Evolutionary conservation across 2,113 vertebrate genomes (phyloP), one percentile per base, ranked within the genome.

Genomic region (Halichoeres trimaculatus): DNA sequence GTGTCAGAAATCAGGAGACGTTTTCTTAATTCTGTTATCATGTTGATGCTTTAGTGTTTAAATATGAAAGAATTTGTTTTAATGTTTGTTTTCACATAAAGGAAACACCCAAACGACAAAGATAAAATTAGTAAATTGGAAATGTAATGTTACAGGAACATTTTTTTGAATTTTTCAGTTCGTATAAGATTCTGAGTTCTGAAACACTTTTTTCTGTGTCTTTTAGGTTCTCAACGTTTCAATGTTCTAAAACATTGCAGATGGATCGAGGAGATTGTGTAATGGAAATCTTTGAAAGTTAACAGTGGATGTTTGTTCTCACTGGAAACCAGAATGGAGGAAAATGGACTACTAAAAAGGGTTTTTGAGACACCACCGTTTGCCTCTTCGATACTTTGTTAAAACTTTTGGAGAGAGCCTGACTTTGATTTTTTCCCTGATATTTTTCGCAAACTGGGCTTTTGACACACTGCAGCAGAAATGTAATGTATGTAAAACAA

Each of bases 181-280:
- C 53, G 53, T 13, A 23, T 48, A 50, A 20, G 34, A 58, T 52
- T 52, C 7, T 63, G 5, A 5, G 23, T 71, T 23, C 11, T 59
- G 14, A 64, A 47, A 20, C 1, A 19, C 10, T 51, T 3, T 47
- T 66, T 30, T 78, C n/a, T 76, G 11, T 61, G 0, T 67, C 38
- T 55, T 30, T 59, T 17, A 91, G 89, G 89, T 91, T 80, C 87
- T 91, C 40, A 91, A 91, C 78, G 89, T 91, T 60, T 72, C 89
- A 6, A 91, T 91, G 89, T 91, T 89, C 76, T 91, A 81, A 85
- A 68, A 51, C 38, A 38, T 77, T 70, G 10, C 10, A 35, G 76
- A 74, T 2, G 23, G 16, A 56, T 26, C 53, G 20, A 66, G 66
- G 57, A 76, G 17, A 57, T 54, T 51, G 10, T 26, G 23, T 60